Conservation (phyloP, 1,140 invertebrate species). For the Polypedilum pembai region DNA sequence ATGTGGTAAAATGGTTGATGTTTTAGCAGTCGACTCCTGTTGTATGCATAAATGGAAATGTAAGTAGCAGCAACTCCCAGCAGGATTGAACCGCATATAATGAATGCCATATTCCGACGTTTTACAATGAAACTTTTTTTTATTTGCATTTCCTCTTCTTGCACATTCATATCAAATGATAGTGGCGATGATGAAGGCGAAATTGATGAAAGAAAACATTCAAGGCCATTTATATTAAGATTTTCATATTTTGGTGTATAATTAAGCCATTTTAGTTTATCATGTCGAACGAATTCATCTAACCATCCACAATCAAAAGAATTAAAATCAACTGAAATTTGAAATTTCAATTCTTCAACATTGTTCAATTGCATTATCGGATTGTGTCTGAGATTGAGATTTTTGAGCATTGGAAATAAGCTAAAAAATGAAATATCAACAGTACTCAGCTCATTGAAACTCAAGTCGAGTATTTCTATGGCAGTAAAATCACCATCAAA, state of each 20-base stretch:
- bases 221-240: neutral
- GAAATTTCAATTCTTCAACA: neutral
- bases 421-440: neutral
- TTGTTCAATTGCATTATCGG: neutral
- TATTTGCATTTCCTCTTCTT: too few relatives aligned
- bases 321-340: neutral
- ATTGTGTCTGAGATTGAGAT: neutral
- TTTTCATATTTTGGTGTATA: neutral
- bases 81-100: neutral
- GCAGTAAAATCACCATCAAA: neutral
- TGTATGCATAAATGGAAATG: neutral
- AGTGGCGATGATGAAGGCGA: neutral
- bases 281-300: neutral
- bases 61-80: neutral
- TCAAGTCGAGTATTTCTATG: neutral
- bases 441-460: neutral
- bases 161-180: too few relatives aligned
- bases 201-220: constrained; percentile 2
- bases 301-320: constrained; percentile 3
- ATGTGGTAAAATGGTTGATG: constrained; percentile 24
- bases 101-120: neutral
- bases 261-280: neutral
- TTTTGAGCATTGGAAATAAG: neutral
- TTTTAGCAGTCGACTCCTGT: neutral
- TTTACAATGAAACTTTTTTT: neutral